These are phyloP conservation scores for Forficula auricularia DNA, from an alignment of 1,140 invertebrate genomes.

Conservation along the genomic window DNA sequence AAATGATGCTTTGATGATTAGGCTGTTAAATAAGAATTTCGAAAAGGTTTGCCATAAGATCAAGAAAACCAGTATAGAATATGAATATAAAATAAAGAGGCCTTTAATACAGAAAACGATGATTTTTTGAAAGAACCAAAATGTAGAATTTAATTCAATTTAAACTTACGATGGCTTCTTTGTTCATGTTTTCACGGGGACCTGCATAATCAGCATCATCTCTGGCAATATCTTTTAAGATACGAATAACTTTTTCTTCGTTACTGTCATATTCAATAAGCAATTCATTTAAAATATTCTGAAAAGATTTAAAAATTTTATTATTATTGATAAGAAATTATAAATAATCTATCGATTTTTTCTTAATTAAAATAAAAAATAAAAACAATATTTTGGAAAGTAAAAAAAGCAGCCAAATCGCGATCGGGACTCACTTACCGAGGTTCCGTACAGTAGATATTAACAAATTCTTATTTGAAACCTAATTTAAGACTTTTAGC, in stretches of 20 bases:
- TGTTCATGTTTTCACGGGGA: neutral
- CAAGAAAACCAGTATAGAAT: no score
- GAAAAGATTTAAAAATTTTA: neutral
- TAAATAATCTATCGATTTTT: neutral
- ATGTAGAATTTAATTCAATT: no score
- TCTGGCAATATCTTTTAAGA: neutral
- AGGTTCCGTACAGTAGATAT: no score
- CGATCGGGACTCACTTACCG: no score
- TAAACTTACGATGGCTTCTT: neutral
- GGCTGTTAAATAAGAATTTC: no score
- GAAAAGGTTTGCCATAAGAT: no score
- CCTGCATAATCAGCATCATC: neutral
- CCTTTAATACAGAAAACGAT: no score
- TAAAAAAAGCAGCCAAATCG: neutral
- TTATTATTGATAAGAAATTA: neutral
- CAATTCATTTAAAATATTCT: constrained; percentile 3
- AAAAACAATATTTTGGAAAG: neutral
- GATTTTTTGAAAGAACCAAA: no score
- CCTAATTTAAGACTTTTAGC: no score
- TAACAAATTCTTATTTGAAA: no score
- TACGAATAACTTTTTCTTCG: neutral
- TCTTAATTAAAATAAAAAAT: neutral
- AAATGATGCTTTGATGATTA: no score
- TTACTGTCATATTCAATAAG: neutral
- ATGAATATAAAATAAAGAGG: no score